Percentiles rank a stretch among this genome's conserved stretches.
phyloP scores from a whole-genome alignment of 2,888 invertebrate genomes.

The Tromatobia lineatoria region DNA sequence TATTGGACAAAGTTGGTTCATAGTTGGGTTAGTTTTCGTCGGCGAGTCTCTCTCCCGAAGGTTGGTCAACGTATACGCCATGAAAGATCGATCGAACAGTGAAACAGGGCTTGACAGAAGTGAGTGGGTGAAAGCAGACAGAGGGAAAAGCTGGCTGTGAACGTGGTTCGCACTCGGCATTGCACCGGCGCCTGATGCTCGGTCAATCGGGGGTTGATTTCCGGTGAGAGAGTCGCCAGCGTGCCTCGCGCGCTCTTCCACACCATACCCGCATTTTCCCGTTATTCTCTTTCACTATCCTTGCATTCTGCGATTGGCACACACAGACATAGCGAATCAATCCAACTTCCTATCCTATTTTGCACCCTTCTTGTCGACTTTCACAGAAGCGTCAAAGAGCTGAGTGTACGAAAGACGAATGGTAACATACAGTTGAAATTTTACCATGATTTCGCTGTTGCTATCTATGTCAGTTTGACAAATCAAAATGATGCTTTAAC shows the following conservation, averaged over 20 bases:
- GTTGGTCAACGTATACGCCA: slow-evolving; percentile 44
- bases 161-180: slow-evolving; percentile 25
- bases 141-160: slow-evolving; percentile 31
- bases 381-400: too few species aligned
- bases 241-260: slow-evolving; percentile 21
- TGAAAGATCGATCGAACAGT: slow-evolving; percentile 52
- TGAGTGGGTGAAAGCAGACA: slow-evolving; percentile 30
- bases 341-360: too few species aligned
- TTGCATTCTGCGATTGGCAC: too few species aligned
- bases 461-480: too few species aligned
- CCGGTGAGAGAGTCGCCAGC: slow-evolving; percentile 25
- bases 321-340: too few species aligned
- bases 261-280: slow-evolving; percentile 27
- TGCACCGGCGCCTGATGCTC: slow-evolving; percentile 31
- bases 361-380: too few species aligned
- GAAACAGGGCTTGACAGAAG: slow-evolving; percentile 26
- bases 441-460: too few species aligned
- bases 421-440: too few species aligned
- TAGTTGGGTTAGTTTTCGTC: slow-evolving; percentile 58
- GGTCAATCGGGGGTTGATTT: slow-evolving; percentile 54
- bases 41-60: slow-evolving; percentile 38
- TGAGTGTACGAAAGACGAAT: too few species aligned
- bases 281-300: slow-evolving; percentile 22
- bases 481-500: too few species aligned
- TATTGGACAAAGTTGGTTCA: slow-evolving; percentile 61